Evolutionary conservation across 2,797 vertebrate species (phyloP).

Genomic region (Thaleichthys pacificus): DNA sequence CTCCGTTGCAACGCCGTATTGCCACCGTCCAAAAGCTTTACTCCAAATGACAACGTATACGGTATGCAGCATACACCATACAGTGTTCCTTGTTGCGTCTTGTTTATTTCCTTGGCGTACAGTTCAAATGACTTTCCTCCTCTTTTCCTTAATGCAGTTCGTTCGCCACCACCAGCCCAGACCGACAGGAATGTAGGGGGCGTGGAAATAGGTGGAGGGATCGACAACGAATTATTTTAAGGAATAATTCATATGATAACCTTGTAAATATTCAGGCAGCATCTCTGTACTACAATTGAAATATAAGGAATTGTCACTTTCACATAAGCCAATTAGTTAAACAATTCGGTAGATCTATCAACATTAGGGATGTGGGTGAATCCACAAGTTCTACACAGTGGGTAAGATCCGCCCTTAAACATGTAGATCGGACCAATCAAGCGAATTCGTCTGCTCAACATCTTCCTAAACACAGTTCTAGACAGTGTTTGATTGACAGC

Average conservation of each 20-base stretch:
- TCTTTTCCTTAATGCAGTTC: constrained; percentile 16
- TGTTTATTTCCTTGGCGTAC: constrained; percentile 36
- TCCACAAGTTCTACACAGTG: constrained; percentile 28
- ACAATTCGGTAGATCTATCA: not conserved
- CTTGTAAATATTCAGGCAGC: not conserved
- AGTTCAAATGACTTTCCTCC: constrained; percentile 48
- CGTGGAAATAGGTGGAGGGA: constrained; percentile 49
- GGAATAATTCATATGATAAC: not conserved
- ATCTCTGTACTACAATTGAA: not conserved
- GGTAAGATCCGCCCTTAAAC: constrained; percentile 28
- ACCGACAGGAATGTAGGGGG: constrained; percentile 72
- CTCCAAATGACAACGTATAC: constrained; percentile 13
- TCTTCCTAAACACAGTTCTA: not conserved
- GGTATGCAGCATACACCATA: not conserved
- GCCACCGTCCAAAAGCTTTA: not conserved
- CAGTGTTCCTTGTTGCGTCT: not conserved
- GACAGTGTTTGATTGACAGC: constrained; percentile 8
- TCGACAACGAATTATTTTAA: not conserved
- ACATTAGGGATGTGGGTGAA: not conserved
- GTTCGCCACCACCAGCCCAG: constrained; percentile 52
- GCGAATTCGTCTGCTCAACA: constrained; percentile 14
- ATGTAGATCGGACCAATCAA: constrained; percentile 43
- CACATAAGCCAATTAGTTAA: not conserved
- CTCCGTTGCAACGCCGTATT: not conserved
- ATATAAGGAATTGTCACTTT: no score